Evolutionary conservation across 2,888 invertebrate genomes (phyloP).

Genomic region (Beris morrisii): DNA sequence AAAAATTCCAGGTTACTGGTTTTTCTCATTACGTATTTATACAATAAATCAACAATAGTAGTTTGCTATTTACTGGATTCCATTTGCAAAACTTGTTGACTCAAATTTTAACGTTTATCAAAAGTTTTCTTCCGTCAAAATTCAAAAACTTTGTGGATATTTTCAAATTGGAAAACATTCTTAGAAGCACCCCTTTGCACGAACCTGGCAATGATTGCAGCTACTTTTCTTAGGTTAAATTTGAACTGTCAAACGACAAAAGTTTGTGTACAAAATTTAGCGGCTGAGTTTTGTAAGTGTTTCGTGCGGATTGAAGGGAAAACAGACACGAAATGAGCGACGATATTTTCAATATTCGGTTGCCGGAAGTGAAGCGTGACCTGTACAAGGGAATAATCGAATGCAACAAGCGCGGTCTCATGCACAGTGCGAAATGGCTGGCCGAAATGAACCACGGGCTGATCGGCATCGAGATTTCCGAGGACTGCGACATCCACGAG

Average conservation of each 20-base stretch:
- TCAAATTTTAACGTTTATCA: too few relatives aligned
- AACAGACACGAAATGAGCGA: conserved; percentile 44
- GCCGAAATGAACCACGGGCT: conserved; percentile 81
- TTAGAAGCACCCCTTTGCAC: neutral
- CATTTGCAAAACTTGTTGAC: too few relatives aligned
- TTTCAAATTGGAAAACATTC: neutral
- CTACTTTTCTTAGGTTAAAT: conserved; percentile 5
- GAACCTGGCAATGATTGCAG: neutral
- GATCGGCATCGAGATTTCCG: conserved; percentile 63
- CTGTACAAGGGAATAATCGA: conserved; percentile 67
- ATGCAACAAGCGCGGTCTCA: conserved; percentile 77
- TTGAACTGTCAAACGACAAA: neutral
- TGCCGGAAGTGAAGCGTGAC: conserved; percentile 67
- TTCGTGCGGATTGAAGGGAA: neutral
- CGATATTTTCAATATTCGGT: conserved; percentile 57
- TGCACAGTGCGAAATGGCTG: conserved; percentile 85
- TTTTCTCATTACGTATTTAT: too few relatives aligned
- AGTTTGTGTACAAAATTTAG: neutral
- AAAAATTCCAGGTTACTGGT: too few relatives aligned
- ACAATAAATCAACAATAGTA: too few relatives aligned
- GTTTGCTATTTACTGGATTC: too few relatives aligned
- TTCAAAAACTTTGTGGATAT: neutral
- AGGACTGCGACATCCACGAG: conserved; percentile 55
- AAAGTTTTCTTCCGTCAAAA: neutral
- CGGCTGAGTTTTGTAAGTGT: neutral